Percentiles rank a stretch among this genome's conserved stretches.
Evolutionary conservation across 2,113 vertebrate genomes (phyloP).

Genomic region (Miniopterus natalensis): DNA sequence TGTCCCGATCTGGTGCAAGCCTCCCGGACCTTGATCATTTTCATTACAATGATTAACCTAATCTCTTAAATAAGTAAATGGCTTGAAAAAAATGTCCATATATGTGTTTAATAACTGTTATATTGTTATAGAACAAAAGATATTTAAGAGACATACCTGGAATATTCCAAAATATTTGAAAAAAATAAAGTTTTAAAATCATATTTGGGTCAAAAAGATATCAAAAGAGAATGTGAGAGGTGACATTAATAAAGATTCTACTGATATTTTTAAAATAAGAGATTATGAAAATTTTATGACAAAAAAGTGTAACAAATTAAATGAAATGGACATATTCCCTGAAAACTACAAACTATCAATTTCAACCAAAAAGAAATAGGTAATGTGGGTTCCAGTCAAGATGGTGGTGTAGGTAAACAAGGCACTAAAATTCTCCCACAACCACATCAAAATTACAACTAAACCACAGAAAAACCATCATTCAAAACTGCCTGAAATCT

Average conservation of each 20-base stretch:
- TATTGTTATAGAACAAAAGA: not conserved
- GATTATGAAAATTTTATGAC: not conserved
- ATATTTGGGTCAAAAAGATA: not conserved
- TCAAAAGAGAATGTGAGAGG: not conserved
- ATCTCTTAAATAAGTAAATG: not conserved
- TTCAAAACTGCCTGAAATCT: no score
- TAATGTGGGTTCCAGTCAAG: not conserved
- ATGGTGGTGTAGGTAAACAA: no score
- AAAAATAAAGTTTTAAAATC: constrained; percentile 23
- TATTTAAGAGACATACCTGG: not conserved
- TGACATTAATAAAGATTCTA: not conserved
- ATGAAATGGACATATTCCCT: not conserved
- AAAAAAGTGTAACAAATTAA: not conserved
- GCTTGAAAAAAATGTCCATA: not conserved
- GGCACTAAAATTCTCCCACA: no score
- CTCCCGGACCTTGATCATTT: no score
- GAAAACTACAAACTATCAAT: not conserved
- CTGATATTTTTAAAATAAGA: not conserved
- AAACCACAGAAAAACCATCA: no score
- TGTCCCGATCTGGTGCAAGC: no score
- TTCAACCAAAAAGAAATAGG: not conserved
- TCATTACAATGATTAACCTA: not conserved
- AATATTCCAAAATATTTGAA: not conserved
- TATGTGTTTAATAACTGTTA: not conserved
- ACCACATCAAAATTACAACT: no score